phyloP scores from a whole-genome alignment of 2,113 vertebrate genomes.

The Arenaria interpres region DNA sequence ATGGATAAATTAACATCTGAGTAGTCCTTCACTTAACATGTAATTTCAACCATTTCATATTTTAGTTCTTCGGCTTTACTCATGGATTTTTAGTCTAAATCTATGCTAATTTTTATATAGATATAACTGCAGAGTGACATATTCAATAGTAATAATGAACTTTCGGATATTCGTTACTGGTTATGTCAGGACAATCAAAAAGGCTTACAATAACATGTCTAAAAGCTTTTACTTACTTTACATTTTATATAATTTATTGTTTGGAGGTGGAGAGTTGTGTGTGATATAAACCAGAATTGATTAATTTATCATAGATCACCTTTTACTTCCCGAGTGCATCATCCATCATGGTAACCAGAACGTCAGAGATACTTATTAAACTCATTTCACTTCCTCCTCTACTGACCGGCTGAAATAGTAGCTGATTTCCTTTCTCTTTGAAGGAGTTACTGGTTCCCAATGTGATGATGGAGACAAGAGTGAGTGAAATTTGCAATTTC shows the following conservation, averaged over 20 bases:
- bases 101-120: neutral
- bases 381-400: neutral
- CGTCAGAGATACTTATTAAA: neutral
- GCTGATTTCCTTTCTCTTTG: neutral
- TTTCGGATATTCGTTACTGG: neutral
- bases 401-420: neutral
- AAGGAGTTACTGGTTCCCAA: neutral
- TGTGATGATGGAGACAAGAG: neutral
- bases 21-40: neutral
- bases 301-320: neutral
- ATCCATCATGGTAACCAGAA: neutral
- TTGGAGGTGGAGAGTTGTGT: neutral
- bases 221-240: neutral
- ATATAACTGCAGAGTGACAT: neutral
- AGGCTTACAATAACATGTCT: neutral
- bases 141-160: neutral
- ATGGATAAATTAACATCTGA: neutral
- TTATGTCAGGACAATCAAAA: neutral
- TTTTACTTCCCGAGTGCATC: neutral
- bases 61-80: neutral
- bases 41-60: neutral
- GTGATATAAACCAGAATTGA: neutral
- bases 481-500: neutral
- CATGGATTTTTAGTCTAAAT: neutral
- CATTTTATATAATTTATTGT: neutral